A percentile compares a stretch with the other conserved stretches of the same genome.
Evolutionary conservation across 2,113 vertebrate genomes (phyloP).

Genomic region (Onychostoma macrolepis): DNA sequence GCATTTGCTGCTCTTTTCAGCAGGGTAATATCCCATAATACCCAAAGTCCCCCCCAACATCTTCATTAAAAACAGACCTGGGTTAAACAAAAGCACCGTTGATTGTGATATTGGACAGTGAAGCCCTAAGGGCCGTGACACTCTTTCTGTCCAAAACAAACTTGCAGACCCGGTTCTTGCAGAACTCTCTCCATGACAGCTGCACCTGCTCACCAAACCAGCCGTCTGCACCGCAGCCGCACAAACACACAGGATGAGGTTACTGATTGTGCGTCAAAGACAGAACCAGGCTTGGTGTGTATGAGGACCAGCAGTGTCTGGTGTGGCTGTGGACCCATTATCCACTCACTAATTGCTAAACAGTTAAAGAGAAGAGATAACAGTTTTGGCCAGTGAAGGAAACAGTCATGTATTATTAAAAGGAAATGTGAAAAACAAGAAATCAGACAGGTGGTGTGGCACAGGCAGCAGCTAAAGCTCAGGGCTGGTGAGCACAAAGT

Average conservation of each 20-base stretch:
- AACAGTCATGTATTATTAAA: slow-evolving; percentile 19
- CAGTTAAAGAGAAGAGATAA: slow-evolving; percentile 34
- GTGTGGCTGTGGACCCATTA: slow-evolving; percentile 18
- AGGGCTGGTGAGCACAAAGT: too few relatives aligned
- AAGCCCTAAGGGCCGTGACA: slow-evolving; percentile 35
- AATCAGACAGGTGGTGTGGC: slow-evolving; percentile 1
- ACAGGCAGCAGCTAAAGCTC: not conserved
- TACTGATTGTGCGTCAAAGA: slow-evolving; percentile 7
- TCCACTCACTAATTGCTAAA: slow-evolving; percentile 26
- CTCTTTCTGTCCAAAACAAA: slow-evolving; percentile 27
- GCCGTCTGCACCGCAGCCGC: slow-evolving; percentile 2
- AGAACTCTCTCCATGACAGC: not conserved
- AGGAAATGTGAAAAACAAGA: slow-evolving; percentile 10
- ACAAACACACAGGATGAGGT: not conserved
- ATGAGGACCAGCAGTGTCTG: slow-evolving; percentile 19
- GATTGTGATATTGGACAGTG: slow-evolving; percentile 25
- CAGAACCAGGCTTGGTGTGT: slow-evolving; percentile 13
- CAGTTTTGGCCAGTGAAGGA: slow-evolving; percentile 8
- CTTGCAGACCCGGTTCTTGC: not conserved
- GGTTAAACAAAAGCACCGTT: not conserved
- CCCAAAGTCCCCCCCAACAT: not conserved
- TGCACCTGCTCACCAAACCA: slow-evolving; percentile 18
- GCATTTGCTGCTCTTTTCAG: not conserved
- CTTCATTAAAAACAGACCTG: slow-evolving; percentile 30
- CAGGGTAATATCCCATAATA: not conserved